phyloP scores from a whole-genome alignment of 2,888 invertebrate species.

The Andrena minutula region DNA sequence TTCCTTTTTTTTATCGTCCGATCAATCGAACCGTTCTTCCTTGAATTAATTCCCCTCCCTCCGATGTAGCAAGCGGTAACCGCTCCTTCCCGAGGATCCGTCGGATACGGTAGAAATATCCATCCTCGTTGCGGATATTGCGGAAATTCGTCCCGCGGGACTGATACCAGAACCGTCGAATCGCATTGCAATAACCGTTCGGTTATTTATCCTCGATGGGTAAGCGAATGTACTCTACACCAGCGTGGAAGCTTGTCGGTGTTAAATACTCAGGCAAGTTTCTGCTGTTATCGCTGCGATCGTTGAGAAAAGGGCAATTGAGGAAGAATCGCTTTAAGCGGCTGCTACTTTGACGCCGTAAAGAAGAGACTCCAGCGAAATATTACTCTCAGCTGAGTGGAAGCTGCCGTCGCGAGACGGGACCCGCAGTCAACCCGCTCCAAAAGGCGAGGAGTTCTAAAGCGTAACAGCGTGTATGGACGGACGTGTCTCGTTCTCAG shows the following conservation, averaged over 20 bases:
- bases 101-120: constrained; percentile 1
- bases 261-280: constrained; percentile 22
- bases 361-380: too few species aligned
- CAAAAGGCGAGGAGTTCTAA: background rate
- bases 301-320: too few species aligned
- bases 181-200: constrained; percentile 32
- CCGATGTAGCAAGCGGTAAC: background rate
- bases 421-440: background rate
- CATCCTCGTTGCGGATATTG: constrained; percentile 9
- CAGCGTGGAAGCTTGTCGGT: background rate
- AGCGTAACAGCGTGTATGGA: constrained; percentile 17
- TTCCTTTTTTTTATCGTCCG: background rate
- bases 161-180: constrained; percentile 26
- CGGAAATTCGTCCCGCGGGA: constrained; percentile 34
- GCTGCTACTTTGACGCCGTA: too few species aligned
- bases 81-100: background rate
- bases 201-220: constrained; percentile 24
- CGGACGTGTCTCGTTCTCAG: background rate
- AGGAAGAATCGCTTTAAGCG: too few species aligned
- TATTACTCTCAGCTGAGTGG: too few species aligned
- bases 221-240: constrained; percentile 35
- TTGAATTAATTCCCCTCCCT: constrained; percentile 26
- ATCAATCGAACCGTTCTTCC: background rate
- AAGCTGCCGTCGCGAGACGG: too few species aligned
- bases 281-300: too few species aligned